Percentiles rank a stretch among this genome's conserved stretches.
phyloP scores from a whole-genome alignment of 2,113 vertebrate genomes.

The Pluvialis apricaria region DNA sequence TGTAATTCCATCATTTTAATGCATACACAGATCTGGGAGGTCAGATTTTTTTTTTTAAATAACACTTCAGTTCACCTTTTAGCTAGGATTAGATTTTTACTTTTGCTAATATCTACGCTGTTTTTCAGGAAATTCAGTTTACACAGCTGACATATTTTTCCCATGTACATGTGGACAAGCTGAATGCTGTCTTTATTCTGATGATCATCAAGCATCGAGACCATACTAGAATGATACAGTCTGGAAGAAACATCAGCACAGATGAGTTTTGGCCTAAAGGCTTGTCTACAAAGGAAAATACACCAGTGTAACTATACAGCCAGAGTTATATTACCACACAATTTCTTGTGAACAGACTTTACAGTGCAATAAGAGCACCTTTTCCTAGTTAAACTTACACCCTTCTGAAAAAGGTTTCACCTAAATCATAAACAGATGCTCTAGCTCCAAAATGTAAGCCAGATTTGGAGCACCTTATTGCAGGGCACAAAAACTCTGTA shows the following conservation, averaged over 20 bases:
- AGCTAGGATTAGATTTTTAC: background rate
- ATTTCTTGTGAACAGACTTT: background rate
- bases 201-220: background rate
- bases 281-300: background rate
- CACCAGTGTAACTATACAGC: background rate
- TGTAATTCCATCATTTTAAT: background rate
- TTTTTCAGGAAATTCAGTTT: background rate
- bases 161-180: background rate
- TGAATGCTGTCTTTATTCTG: background rate
- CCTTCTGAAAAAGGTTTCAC: background rate
- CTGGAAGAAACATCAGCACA: background rate
- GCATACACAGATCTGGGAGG: background rate
- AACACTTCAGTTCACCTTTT: background rate
- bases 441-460: background rate
- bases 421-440: background rate
- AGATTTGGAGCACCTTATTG: background rate
- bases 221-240: background rate
- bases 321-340: background rate
- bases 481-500: background rate
- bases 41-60: background rate
- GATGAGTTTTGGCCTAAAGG: background rate
- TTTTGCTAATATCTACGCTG: too few species aligned
- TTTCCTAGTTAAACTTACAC: background rate
- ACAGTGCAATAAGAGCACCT: background rate
- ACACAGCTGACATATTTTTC: background rate